Evolutionary conservation across 2,113 vertebrate species (phyloP).

Genomic region (Cochlearius cochlearius): DNA sequence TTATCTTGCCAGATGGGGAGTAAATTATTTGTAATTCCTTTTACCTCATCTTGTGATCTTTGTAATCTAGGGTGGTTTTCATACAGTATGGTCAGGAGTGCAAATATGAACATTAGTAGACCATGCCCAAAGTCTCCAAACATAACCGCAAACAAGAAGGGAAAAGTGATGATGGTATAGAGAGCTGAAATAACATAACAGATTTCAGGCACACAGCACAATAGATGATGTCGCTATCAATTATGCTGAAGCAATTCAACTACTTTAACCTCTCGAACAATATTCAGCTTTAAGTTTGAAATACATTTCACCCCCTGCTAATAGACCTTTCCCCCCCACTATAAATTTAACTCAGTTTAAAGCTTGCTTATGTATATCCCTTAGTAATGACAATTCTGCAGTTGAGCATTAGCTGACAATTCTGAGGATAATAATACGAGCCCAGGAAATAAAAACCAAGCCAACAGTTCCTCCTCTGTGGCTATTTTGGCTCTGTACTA

Average conservation of each 20-base stretch:
- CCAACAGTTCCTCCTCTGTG: background rate
- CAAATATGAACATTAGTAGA: conserved; percentile 89
- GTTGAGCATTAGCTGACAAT: background rate
- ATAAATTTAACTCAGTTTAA: background rate
- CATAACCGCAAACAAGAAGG: conserved; percentile 96
- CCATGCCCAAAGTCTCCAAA: conserved; percentile 96
- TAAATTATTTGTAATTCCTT: background rate
- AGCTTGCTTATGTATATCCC: background rate
- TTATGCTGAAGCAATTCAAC: background rate
- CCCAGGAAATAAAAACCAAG: background rate
- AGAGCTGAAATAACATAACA: conserved; percentile 77
- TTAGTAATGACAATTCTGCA: background rate
- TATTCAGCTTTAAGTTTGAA: background rate
- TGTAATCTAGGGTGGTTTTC: conserved; percentile 88
- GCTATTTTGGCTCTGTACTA: background rate
- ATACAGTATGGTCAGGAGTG: conserved; percentile 85
- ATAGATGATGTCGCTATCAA: background rate
- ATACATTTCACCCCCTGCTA: background rate
- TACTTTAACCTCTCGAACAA: background rate
- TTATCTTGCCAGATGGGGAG: background rate
- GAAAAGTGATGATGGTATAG: conserved; percentile 95
- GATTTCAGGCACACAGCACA: background rate
- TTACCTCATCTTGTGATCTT: conserved; percentile 89
- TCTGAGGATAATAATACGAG: background rate
- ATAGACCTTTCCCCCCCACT: background rate